These are phyloP conservation scores for Pentamera pediparva DNA, from an alignment of 53 echinoderm and acorn worm species.

Conservation along the genomic window DNA sequence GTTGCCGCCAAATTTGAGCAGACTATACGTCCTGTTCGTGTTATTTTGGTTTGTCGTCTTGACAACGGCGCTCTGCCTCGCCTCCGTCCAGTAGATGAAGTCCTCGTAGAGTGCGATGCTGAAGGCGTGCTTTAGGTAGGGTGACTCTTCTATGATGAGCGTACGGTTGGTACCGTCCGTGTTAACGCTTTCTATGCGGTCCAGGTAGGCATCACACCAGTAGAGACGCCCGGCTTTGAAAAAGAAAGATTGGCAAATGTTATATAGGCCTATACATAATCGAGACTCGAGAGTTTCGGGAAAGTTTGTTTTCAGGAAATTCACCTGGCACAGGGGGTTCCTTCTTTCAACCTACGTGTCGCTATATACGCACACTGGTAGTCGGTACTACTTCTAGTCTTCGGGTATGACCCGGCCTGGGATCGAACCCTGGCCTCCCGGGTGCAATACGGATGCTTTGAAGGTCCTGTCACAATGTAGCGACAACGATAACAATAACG, in stretches of 20 bases:
- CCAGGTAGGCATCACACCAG: slow-evolving; percentile 22
- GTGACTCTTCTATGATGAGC: background rate
- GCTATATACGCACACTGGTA: no score
- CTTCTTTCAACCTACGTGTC: no score
- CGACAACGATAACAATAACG: no score
- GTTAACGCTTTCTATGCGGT: slow-evolving; percentile 12
- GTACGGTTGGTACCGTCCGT: slow-evolving; percentile 9
- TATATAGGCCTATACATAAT: no score
- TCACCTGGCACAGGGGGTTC: no score
- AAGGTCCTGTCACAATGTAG: no score
- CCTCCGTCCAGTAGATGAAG: slow-evolving; percentile 5
- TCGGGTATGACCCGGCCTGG: no score
- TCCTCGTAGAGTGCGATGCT: slow-evolving; percentile 11
- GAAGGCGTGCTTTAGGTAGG: slow-evolving; percentile 2
- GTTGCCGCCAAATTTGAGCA: background rate
- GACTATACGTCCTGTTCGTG: background rate
- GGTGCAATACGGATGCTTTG: no score
- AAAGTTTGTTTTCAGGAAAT: no score
- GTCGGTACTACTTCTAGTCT: no score
- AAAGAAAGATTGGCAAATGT: background rate
- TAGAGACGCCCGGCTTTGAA: slow-evolving; percentile 7
- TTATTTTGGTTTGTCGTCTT: background rate
- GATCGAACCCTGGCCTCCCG: no score
- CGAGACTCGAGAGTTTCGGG: no score
- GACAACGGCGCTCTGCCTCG: background rate